Percentiles rank a stretch among this genome's conserved stretches.
These are phyloP conservation scores for Eupeodes corollae DNA, from an alignment of 1,140 invertebrate genomes.

Conservation along the genomic window DNA sequence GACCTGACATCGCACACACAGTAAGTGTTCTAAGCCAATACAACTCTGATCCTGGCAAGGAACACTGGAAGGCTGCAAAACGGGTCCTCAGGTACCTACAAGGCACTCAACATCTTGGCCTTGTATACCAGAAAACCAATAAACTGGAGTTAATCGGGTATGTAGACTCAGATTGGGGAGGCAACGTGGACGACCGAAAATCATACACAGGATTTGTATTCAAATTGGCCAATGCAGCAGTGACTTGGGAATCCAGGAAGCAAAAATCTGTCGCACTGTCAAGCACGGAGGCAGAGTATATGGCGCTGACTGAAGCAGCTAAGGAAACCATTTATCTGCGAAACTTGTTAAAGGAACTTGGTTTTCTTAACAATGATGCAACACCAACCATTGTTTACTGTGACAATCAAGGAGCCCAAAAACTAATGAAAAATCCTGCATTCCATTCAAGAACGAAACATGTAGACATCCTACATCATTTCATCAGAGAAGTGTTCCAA, in stretches of 20 bases:
- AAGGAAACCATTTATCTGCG: constrained; percentile 13
- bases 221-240: constrained; percentile 9
- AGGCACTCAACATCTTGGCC: neutral
- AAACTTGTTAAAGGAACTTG: constrained; percentile 5
- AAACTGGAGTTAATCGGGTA: too few species aligned
- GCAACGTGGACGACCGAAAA: constrained; percentile 19
- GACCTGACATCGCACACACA: constrained; percentile 3
- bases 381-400: neutral
- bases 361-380: too few species aligned
- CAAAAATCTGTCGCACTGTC: constrained; percentile 22
- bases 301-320: constrained; percentile 20
- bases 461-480: constrained; percentile 17
- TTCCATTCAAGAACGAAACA: constrained; percentile 20
- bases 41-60: too few species aligned
- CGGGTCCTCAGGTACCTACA: constrained; percentile 3
- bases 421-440: constrained; percentile 11
- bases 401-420: constrained; percentile 15
- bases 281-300: constrained; percentile 31
- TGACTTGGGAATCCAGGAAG: constrained; percentile 28
- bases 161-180: constrained; percentile 30
- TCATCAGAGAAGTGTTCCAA: constrained; percentile 15
- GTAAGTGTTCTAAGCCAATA: constrained; percentile 1
- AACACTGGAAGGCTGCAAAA: constrained; percentile 2
- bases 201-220: constrained; percentile 30
- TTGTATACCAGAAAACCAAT: constrained; percentile 5